phyloP scores from a whole-genome alignment of 2,888 invertebrate species.

The Phasia obesa region DNA sequence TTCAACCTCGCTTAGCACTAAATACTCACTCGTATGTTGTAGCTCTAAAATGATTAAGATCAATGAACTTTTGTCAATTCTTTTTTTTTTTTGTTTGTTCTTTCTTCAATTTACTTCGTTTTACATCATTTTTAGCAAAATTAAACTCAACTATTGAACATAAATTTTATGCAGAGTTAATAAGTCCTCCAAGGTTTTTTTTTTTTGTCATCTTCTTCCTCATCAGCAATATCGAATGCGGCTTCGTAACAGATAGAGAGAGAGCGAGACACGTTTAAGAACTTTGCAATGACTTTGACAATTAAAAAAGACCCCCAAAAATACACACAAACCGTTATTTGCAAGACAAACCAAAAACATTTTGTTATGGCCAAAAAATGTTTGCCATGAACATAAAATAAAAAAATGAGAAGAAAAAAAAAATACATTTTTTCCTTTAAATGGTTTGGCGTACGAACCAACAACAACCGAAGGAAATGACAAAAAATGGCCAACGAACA shows the following conservation, averaged over 20 bases:
- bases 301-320: constrained; percentile 65
- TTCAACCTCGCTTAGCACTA: neutral
- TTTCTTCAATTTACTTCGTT: constrained; percentile 46
- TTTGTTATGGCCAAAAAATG: constrained; percentile 44
- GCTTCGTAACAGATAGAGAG: no score
- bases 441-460: constrained; percentile 52
- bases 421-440: constrained; percentile 25
- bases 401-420: neutral
- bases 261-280: constrained; percentile 65
- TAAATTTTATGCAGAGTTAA: constrained; percentile 71
- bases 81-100: neutral
- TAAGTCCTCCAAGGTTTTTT: constrained; percentile 47
- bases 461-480: neutral
- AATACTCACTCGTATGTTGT: constrained; percentile 36
- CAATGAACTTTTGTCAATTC: constrained; percentile 54
- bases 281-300: constrained; percentile 71
- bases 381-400: constrained; percentile 19
- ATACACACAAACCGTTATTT: constrained; percentile 60
- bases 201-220: constrained; percentile 32
- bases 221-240: constrained; percentile 21
- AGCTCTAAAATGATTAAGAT: constrained; percentile 50
- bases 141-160: constrained; percentile 51
- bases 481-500: constrained; percentile 35
- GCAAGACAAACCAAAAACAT: constrained; percentile 33
- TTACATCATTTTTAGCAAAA: constrained; percentile 61